Base-by-base conservation (phyloP, 2,797 vertebrate genomes). In the Sebastolobus altivelis region DNA sequence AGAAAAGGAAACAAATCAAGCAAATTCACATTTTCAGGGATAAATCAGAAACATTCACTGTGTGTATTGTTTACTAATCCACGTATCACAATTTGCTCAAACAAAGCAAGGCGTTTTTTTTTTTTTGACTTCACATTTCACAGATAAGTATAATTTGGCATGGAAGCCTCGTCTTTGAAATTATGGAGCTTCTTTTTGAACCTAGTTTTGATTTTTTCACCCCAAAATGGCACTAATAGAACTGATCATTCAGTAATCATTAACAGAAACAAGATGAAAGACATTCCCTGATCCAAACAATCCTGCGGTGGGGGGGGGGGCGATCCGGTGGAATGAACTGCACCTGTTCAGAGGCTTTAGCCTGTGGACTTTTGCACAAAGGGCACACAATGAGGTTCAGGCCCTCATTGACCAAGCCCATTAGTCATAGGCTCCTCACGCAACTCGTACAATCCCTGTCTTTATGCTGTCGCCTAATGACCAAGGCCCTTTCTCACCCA, bases 331-430 rank as follows among this genome's bases (percentile, higher is more conserved):
- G 93, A 95, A 94, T 93, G 94, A 92, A 90, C 92, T 94, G 94
- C 94, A 95, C 94, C 93, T 94, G 92, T 93, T 92, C 81, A 85
- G 89, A 84, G 92, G 93, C 93, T 95, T 94, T 93, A 91, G 93
- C 91, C 87, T 81, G 80, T 90, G 94, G 89, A 93, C 93, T 92
- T 91, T 81, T 82, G 88, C 90, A 95, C 93, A 96, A 95, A 94
- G 87, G 86, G 80, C 83, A 91, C 91, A 95, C 95, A 95, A 95
- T 94, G 80, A 90, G 92, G 93, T 94, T 92, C 91, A 93, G 93
- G 91, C 92, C 95, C 91, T 93, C 91, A 94, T 91, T 95, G 95
- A 95, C 94, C 94, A 73, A 87, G 87, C 89, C 94, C 94, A 95
- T 96, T 96, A 95, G 95, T 95, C 94, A 93, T 92, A 91, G 88